Base-by-base conservation (phyloP, 2,797 vertebrate species). In the Peromyscus melanophrys region DNA sequence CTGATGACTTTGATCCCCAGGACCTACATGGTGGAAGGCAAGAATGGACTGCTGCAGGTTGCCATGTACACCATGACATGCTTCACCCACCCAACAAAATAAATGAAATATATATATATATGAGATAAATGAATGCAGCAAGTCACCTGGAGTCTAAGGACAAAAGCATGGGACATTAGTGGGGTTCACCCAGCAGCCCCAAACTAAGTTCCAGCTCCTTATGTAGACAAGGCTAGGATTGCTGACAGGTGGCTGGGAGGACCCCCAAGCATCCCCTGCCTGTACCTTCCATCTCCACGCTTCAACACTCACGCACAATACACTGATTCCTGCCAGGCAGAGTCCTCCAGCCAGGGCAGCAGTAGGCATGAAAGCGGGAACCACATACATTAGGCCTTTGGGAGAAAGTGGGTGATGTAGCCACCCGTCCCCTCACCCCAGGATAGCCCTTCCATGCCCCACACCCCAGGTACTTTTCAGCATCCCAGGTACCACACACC, bases 341-440 rank as follows among this genome's bases (percentile, higher is more conserved):
- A 0, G 99, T 99, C 98, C 99, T 99, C 99, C 99, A 99, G 93
- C 99, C 99, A 0, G 99, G 99, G 80, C 99, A 99, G 98, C 99
- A 99, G 98, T 99, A 99, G 67, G 99, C 99, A 27, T 99, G 99
- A 98, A 99, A 99, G 93, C 99, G 99, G 27, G 99, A 99, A 96
- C 99, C 99, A 12, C 99, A 99, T 96, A 99, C 99, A 9, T 99
- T 99, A 3, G 99, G 99, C 96, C 99, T 99, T 96, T 65, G 34
- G 91, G 55, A 93, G 25, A 93, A 78, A 5, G 85, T 0, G 29
- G 13, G 55, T 82, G 55, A 61, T 82, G 80, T 40, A 29, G n/a
- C 37, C 14, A 40, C 55, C 57, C 29, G 55, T 40, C 55, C 57
- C 23, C 57, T 82, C n/a, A 82, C 25, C 14, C 80, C 57, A 61